Evolutionary conservation across 2,888 invertebrate genomes (phyloP), one percentile per base, ranked within the genome.

Genomic region (Agrilus biguttatus): DNA sequence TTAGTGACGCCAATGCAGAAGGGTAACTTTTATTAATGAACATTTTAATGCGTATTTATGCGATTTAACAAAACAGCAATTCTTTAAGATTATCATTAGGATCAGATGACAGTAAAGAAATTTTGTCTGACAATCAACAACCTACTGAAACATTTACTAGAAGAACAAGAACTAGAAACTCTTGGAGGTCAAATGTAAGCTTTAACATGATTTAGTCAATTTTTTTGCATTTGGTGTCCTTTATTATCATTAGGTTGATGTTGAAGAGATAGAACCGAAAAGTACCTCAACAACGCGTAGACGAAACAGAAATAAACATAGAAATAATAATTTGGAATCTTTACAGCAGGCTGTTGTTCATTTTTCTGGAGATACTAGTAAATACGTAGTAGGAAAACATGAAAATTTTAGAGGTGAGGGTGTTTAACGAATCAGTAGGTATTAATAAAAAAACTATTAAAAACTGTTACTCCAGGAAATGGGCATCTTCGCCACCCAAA

Each of bases 401-500:
- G 68, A 70, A 33, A 70, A 77, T 55, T 78, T 70, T 55, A 73
- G 72, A 61, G 77, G 77, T 73, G 63, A 55, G 48, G 39, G n/a
- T 37, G 14, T 39, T 23, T 39, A 32, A n/a, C 17, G 13, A 10
- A 33, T n/a, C 12, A 32, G 4, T 14, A 8, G 14, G 14, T 39
- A 13, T 28, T 33, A 13, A 4, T 13, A 39, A 8, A 14, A 32
- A 33, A 23, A 35, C 12, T 34, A n/a, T 40, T 33, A 12, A 32
- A 42, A 32, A 39, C 17, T 43, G 19, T 38, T 36, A 36, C 45
- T 45, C 39, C 62, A 71, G 81, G 79, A 39, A 82, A 83, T 58
- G 81, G 81, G 0, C 67, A 78, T 47, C 69, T 80, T 12, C 71
- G 75, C 17, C 80, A 83, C 54, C 62, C 71, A 0, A 73, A 77